phyloP scores from a whole-genome alignment of 2,888 invertebrate species.

The Onthophagus sagittarius region DNA sequence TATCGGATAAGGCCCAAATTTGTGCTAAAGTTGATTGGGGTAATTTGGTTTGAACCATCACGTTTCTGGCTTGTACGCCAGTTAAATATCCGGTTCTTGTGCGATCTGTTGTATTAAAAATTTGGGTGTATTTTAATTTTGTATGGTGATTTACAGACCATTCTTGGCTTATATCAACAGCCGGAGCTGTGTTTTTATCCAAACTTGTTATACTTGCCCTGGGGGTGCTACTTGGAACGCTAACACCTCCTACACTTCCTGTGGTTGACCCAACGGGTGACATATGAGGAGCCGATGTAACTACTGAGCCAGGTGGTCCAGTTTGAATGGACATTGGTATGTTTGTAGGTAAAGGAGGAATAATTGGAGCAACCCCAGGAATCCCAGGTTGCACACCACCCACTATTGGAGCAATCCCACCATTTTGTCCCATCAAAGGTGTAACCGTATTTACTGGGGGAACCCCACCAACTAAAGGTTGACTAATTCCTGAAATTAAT shows the following conservation, averaged over 20 bases:
- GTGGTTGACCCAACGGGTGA: constrained; percentile 20
- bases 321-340: not conserved
- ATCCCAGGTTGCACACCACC: constrained; percentile 39
- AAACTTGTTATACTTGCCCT: constrained; percentile 45
- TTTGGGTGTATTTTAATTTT: constrained; percentile 87
- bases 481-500: constrained; percentile 22
- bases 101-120: constrained; percentile 90
- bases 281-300: constrained; percentile 20
- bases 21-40: constrained; percentile 87
- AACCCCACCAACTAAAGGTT: constrained; percentile 10
- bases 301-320: constrained; percentile 11
- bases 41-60: constrained; percentile 89
- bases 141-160: constrained; percentile 85
- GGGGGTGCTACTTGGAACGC: constrained; percentile 43
- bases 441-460: constrained; percentile 17
- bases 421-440: constrained; percentile 8
- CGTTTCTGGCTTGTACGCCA: constrained; percentile 87
- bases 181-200: constrained; percentile 48
- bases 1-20: constrained; percentile 91
- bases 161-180: constrained; percentile 54
- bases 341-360: constrained; percentile 21
- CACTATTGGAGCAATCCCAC: constrained; percentile 31
- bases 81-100: constrained; percentile 82
- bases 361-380: constrained; percentile 19
- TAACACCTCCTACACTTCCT: constrained; percentile 33